These are phyloP conservation scores for Diploscapter pachys DNA, from an alignment of 1,140 invertebrate genomes.

Conservation along the genomic window DNA sequence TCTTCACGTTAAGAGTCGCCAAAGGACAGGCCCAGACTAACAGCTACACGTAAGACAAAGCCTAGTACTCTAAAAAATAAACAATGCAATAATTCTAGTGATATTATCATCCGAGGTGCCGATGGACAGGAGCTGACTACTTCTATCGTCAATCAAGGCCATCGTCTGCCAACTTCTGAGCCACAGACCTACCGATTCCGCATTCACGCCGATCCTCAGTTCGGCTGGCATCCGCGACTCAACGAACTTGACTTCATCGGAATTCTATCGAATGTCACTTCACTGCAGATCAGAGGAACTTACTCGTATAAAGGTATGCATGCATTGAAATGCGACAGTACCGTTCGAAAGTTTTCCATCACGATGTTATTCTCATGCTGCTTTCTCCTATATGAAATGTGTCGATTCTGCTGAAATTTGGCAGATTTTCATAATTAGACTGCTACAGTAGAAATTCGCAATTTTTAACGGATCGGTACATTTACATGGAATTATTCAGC, in stretches of 20 bases:
- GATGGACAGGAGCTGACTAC: slow-evolving; percentile 74
- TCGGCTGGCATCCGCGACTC: slow-evolving; percentile 84
- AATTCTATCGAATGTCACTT: slow-evolving; percentile 84
- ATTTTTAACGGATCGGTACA: too few species aligned
- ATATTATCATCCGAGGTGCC: slow-evolving; percentile 80
- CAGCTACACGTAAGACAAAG: slow-evolving; percentile 14
- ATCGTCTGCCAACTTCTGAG: slow-evolving; percentile 71
- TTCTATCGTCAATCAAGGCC: slow-evolving; percentile 85
- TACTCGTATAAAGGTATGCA: slow-evolving; percentile 66
- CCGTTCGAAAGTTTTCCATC: too few species aligned
- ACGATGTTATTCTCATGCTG: too few species aligned
- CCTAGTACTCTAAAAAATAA: neutral
- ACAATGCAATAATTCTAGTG: slow-evolving; percentile 59
- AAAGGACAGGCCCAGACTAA: slow-evolving; percentile 25
- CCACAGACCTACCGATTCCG: slow-evolving; percentile 73
- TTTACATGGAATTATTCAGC: too few species aligned
- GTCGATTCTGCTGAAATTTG: too few species aligned
- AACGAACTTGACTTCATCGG: slow-evolving; percentile 81
- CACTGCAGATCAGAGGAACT: slow-evolving; percentile 86
- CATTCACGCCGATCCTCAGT: slow-evolving; percentile 82
- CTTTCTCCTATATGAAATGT: too few species aligned
- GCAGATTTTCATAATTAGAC: too few species aligned
- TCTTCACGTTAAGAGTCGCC: slow-evolving; percentile 78
- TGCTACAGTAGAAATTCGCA: too few species aligned
- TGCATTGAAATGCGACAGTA: neutral